Base-by-base conservation (phyloP, 2,113 vertebrate species). In the Calyptomena viridis region DNA sequence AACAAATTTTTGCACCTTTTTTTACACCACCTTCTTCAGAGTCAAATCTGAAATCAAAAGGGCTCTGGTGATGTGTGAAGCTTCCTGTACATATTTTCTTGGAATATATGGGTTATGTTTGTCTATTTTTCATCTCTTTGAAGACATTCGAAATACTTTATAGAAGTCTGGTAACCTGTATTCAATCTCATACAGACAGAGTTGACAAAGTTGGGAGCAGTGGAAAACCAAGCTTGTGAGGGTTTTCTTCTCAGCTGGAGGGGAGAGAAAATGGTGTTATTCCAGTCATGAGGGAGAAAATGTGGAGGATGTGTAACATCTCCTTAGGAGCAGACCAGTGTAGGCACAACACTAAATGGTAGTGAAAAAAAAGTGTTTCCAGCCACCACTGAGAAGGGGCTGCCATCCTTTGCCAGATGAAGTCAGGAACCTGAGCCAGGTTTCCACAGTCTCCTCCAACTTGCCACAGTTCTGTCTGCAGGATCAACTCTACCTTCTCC, bases 301-400 rank as follows among this genome's bases (percentile, higher is more conserved):
- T 3, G 12, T 40, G 28, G 28, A 14, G 9, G 50, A 80, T 28
- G 53, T 35, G 16, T 11, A 62, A 73, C 12, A 33, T 56, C 11
- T 82, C 5, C 24, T 44, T 22, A 63, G 91, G 47, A 73, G 19
- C 25, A 66, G 37, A 69, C 7, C 16, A 69, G 21, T 69, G 37
- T 18, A 58, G 31, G 13, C 27, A 58, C 23, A 76, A 62, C 69
- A 62, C 6, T 60, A 60, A 74, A 37, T 16, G 40, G 20, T 35
- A 58, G 39, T 0, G 3, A 5, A 35, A 60, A 53, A 76, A 76
- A 42, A 37, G 11, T 21, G 5, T 69, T 87, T 88, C 23, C 23
- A 74, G 4, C 19, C 12, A 24, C n/a, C 8, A 6, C 0, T 44
- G 44, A 79, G 58, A 82, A 35, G 6, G 10, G 6, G 2, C 14